phyloP scores from a whole-genome alignment of 2,888 invertebrate species.

The Chorisops tibialis region DNA sequence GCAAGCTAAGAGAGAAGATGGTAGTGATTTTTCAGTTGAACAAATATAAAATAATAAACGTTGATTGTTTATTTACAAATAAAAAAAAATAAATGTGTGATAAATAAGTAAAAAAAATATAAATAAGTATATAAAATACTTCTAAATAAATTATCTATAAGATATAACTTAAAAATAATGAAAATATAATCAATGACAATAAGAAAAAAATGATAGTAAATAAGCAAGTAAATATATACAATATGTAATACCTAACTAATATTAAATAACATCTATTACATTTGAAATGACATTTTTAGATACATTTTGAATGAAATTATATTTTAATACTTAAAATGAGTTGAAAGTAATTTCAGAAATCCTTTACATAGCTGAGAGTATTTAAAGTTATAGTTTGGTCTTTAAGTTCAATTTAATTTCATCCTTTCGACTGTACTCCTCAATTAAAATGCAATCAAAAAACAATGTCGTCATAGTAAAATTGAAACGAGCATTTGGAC shows the following conservation, averaged over 20 bases:
- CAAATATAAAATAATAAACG: neutral
- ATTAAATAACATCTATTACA: slow-evolving; percentile 4
- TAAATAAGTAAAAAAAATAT: slow-evolving; percentile 1
- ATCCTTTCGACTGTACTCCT: too few species aligned
- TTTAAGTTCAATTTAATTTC: too few species aligned
- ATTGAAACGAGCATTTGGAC: too few species aligned
- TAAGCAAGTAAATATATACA: slow-evolving; percentile 5
- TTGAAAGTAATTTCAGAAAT: too few species aligned
- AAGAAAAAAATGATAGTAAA: slow-evolving; percentile 14
- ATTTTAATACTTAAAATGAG: neutral
- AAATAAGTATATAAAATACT: neutral
- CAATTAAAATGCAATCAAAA: too few species aligned
- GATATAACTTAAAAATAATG: slow-evolving; percentile 7
- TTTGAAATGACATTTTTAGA: slow-evolving; percentile 13
- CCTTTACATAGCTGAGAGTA: too few species aligned
- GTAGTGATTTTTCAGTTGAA: neutral
- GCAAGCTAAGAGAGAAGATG: neutral
- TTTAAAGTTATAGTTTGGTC: too few species aligned
- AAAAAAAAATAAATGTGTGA: slow-evolving; percentile 17
- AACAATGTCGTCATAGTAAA: too few species aligned
- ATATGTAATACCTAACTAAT: neutral
- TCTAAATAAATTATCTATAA: neutral
- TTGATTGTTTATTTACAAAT: neutral
- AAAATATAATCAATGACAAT: slow-evolving; percentile 27
- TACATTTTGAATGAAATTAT: slow-evolving; percentile 9